Evolutionary conservation across 2,888 invertebrate species (phyloP).

Genomic region (Nymphalis urticae): DNA sequence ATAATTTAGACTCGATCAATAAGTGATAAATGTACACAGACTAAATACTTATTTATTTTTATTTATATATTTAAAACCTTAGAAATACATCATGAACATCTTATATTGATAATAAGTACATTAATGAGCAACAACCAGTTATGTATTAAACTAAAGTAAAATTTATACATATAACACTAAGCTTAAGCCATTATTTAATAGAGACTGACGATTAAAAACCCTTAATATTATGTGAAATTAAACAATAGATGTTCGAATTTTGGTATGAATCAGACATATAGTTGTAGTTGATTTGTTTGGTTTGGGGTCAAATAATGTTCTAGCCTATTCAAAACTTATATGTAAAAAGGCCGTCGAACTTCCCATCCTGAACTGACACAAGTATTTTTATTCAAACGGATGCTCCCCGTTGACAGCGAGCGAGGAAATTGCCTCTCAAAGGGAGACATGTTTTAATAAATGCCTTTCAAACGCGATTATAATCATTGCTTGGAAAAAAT

Average conservation of each 20-base stretch:
- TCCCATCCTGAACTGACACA: slow-evolving; percentile 14
- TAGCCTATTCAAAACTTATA: background rate
- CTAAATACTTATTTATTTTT: too few relatives aligned
- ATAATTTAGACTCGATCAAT: background rate
- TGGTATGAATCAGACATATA: background rate
- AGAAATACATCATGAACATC: too few relatives aligned
- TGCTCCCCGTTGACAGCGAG: slow-evolving; percentile 23
- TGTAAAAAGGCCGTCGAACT: slow-evolving; percentile 17
- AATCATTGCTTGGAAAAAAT: slow-evolving; percentile 7
- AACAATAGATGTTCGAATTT: background rate
- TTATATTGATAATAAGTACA: too few relatives aligned
- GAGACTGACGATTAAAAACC: too few relatives aligned
- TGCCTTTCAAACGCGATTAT: slow-evolving; percentile 16
- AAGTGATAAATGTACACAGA: too few relatives aligned
- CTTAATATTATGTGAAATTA: too few relatives aligned
- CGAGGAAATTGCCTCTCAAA: slow-evolving; percentile 28
- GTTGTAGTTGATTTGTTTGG: background rate
- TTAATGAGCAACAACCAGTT: too few relatives aligned
- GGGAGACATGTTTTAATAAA: slow-evolving; percentile 23
- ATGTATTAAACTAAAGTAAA: too few relatives aligned
- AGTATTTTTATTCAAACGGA: slow-evolving; percentile 25
- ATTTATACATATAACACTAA: too few relatives aligned
- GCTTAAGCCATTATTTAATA: too few relatives aligned
- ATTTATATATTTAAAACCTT: too few relatives aligned
- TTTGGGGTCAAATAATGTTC: background rate